A percentile compares a stretch with the other conserved stretches of the same genome.
Evolutionary conservation across 2,797 vertebrate species (phyloP).

Genomic region (Halcyon chelicuti): DNA sequence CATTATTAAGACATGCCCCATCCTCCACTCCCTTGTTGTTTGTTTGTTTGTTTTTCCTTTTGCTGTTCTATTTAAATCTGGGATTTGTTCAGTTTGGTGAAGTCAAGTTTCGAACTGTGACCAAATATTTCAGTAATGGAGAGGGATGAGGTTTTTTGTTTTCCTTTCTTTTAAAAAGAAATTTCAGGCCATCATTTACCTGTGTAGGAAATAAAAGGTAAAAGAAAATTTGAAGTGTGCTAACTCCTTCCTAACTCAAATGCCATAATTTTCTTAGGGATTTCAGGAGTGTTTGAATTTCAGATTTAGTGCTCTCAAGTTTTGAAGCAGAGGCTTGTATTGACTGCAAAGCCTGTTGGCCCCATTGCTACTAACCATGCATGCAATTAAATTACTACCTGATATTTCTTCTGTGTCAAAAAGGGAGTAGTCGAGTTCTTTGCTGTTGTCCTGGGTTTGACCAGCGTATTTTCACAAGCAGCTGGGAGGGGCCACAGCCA

Average conservation of each 20-base stretch:
- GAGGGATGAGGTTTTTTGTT: background rate
- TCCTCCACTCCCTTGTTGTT: no score
- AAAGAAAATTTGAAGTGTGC: background rate
- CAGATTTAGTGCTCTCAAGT: background rate
- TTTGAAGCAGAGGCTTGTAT: background rate
- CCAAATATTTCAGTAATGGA: background rate
- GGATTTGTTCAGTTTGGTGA: background rate
- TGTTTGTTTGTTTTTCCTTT: background rate
- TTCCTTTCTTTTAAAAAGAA: background rate
- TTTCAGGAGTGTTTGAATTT: background rate
- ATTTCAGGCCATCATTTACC: background rate
- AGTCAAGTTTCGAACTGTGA: background rate
- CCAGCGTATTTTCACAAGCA: no score
- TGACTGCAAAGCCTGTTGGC: background rate
- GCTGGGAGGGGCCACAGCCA: no score
- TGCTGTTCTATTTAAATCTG: background rate
- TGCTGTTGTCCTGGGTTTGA: no score
- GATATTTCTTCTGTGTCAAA: background rate
- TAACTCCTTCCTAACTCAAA: background rate
- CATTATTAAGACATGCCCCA: background rate
- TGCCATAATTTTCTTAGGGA: background rate
- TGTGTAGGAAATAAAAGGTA: background rate
- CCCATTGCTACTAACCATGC: background rate
- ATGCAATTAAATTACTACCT: background rate
- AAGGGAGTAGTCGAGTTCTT: background rate